These are phyloP conservation scores for Pleuronectes platessa DNA, from an alignment of 2,113 vertebrate species.

Conservation along the genomic window DNA sequence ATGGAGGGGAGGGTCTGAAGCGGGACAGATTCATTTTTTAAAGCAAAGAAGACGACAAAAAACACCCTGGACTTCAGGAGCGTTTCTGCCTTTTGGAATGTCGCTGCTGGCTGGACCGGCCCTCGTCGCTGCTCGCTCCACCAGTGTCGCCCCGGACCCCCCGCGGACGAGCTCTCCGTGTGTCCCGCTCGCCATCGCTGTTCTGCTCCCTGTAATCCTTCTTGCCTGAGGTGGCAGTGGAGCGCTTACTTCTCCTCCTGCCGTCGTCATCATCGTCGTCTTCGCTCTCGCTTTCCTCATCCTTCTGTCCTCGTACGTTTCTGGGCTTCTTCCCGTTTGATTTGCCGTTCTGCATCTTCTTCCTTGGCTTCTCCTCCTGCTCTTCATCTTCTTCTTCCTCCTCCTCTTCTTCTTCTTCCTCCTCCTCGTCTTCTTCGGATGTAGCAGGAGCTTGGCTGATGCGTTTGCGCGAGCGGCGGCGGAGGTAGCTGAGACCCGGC, in stretches of 20 bases:
- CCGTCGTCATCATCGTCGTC: slow-evolving; percentile 29
- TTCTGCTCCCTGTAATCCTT: slow-evolving; percentile 82
- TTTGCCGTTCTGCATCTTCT: slow-evolving; percentile 76
- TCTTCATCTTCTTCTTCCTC: slow-evolving; percentile 44
- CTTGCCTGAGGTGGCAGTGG: slow-evolving; percentile 53
- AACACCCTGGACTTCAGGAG: slow-evolving; percentile 68
- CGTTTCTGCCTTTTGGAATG: slow-evolving; percentile 86
- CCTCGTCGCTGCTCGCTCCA: slow-evolving; percentile 73
- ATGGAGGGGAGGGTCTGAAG: slow-evolving; percentile 28
- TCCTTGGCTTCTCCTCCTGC: slow-evolving; percentile 45
- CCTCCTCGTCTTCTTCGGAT: slow-evolving; percentile 64
- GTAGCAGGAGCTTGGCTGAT: slow-evolving; percentile 54
- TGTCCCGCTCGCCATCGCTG: slow-evolving; percentile 78
- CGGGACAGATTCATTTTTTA: slow-evolving; percentile 21
- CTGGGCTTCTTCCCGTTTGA: slow-evolving; percentile 47
- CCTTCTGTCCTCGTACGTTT: slow-evolving; percentile 24
- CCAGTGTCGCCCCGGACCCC: slow-evolving; percentile 14
- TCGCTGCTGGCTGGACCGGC: slow-evolving; percentile 74
- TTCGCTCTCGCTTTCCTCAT: slow-evolving; percentile 63
- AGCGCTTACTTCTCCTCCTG: slow-evolving; percentile 76
- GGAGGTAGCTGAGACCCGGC: slow-evolving; percentile 89
- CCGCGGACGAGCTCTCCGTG: slow-evolving; percentile 71
- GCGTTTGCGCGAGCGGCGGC: slow-evolving; percentile 88
- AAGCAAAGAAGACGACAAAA: slow-evolving; percentile 49
- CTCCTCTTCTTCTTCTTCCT: slow-evolving; percentile 53